Evolutionary conservation across 2,888 invertebrate genomes (phyloP), one percentile per base, ranked within the genome.

Genomic region (Allolobophora icterica): DNA sequence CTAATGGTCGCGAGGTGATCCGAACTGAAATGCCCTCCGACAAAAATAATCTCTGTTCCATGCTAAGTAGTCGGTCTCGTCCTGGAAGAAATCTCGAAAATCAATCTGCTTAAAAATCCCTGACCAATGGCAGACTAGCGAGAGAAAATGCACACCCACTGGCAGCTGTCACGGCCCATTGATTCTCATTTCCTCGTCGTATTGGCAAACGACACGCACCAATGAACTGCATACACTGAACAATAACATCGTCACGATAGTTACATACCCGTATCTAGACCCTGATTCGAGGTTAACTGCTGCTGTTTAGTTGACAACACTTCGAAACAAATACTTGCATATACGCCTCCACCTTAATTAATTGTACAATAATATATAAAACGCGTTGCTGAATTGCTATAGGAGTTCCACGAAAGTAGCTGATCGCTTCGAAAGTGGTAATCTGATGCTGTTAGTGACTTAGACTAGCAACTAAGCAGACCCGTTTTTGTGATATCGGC

Each of bases 171-270:
- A 87, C 34, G 87, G 35, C 24, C 87, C 87, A 87, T 87, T 87
- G 87, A 87, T 87, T 87, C 87, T 87, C 87, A 87, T n/a, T 87
- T 35, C 38, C 34, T 87, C 38, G 35, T 87, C 33, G 87, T 34
- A 87, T 87, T 87, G 87, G 87, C 87, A 87, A n/a, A 87, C 87
- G 87, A 87, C 34, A 38, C 87, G 87, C 34, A 87, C 87, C 87
- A 87, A 87, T 87, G 34, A 87, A 71, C 71, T 8, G 71, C 71
- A 30, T n/a, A n/a, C 71, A 11, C 30, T 11, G 71, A 71, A 71
- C 71, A 71, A 71, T 71, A 71, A 71, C 71, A 71, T n/a, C 30
- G 71, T 71, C 71, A n/a, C 71, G 71, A 71, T n/a, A n/a, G 71
- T n/a, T 71, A n/a, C 71, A 6, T 71, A 71, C 71, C 71, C 30